A percentile compares a stretch with the other conserved stretches of the same genome.
Evolutionary conservation across 2,888 invertebrate species (phyloP).

Genomic region (Diogma glabrata): DNA sequence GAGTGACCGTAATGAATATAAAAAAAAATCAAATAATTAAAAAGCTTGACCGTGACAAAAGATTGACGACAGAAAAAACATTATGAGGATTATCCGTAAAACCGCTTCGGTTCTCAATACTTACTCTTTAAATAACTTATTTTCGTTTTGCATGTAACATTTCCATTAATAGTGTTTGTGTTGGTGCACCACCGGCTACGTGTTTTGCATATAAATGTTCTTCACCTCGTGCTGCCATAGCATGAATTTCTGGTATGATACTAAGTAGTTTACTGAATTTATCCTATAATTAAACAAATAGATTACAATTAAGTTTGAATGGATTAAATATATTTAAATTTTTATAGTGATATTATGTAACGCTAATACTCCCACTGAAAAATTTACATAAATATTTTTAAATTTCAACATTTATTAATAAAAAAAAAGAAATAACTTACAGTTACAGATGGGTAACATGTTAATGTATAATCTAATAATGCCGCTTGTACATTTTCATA

Average conservation of each 20-base stretch:
- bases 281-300: slow-evolving; percentile 46
- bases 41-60: too few species aligned
- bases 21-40: not conserved
- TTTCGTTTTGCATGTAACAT: slow-evolving; percentile 96
- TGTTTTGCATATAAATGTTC: slow-evolving; percentile 93
- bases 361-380: too few species aligned
- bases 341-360: too few species aligned
- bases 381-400: too few species aligned
- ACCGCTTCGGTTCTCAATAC: not conserved
- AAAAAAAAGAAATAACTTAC: slow-evolving; percentile 40
- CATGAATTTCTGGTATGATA: slow-evolving; percentile 87
- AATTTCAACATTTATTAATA: too few species aligned
- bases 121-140: slow-evolving; percentile 24
- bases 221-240: slow-evolving; percentile 82
- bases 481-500: slow-evolving; percentile 94
- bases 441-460: slow-evolving; percentile 86
- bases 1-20: too few species aligned
- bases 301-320: too few species aligned
- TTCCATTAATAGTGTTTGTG: slow-evolving; percentile 97
- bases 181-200: slow-evolving; percentile 88
- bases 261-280: slow-evolving; percentile 89
- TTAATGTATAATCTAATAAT: slow-evolving; percentile 84
- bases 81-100: not conserved
- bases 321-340: too few species aligned
- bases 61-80: too few species aligned